Evolutionary conservation across 2,797 vertebrate genomes (phyloP).

Genomic region (Sphenodon punctatus): DNA sequence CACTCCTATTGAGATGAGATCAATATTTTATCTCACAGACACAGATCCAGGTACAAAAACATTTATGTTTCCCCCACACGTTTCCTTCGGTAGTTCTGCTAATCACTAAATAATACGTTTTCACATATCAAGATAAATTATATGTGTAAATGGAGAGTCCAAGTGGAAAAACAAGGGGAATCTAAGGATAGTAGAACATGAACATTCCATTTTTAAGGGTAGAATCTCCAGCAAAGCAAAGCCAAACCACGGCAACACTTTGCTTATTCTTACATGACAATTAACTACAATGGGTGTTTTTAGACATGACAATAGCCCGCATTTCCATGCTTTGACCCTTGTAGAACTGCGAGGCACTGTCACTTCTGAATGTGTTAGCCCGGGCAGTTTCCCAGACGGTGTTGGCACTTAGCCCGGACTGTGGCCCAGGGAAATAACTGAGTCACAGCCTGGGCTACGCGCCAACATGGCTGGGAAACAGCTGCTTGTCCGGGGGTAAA

Average conservation of each 20-base stretch:
- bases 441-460: too few species aligned
- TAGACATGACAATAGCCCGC: too few species aligned
- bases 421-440: too few species aligned
- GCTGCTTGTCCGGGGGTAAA: too few species aligned
- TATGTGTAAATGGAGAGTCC: constrained; percentile 26
- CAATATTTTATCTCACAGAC: not conserved
- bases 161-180: not conserved
- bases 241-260: constrained; percentile 27
- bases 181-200: not conserved
- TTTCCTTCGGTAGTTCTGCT: not conserved
- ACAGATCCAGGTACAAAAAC: not conserved
- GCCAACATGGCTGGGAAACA: too few species aligned
- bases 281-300: too few species aligned
- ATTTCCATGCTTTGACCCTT: too few species aligned
- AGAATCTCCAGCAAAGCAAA: constrained; percentile 21
- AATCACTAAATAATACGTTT: not conserved
- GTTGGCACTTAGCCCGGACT: too few species aligned
- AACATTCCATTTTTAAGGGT: not conserved
- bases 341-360: too few species aligned
- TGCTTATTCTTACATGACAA: constrained; percentile 55
- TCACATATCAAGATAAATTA: too few species aligned
- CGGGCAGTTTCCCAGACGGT: too few species aligned
- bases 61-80: not conserved
- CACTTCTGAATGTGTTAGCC: too few species aligned
- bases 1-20: not conserved